Base-by-base conservation (phyloP, 64 coral and sea anemone species). In the Exaiptasia diaphana region DNA sequence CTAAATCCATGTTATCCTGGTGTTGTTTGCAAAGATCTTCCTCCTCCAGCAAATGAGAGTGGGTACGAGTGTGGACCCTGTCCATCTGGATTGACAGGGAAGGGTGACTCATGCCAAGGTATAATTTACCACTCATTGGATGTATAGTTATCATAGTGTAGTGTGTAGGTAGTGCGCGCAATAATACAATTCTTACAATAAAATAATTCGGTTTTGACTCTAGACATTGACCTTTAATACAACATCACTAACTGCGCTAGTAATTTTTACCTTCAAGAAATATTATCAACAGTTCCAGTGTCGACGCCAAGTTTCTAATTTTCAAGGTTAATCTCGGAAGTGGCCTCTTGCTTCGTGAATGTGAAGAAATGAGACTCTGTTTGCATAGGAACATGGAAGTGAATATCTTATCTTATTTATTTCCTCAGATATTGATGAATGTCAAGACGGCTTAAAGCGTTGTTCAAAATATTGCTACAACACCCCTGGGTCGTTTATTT, bases 1-100 rank as follows among this genome's bases (percentile, higher is more conserved):
- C 50, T 69, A 26, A 41, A 86, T 38, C 83, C 83, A 38, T 86
- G 83, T 39, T 86, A 86, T 30, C 50, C 83, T 38, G 83, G 83
- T 49, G 83, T 86, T 55, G 25, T 76, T 0, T 86, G 83, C 63
- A 76, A 24, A 32, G 83, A 86, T 35, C 36, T 75, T 32, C 83
- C 83, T 20, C 35, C 83, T 18, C 83, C 83, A 24, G 83, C 83
- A 3, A 86, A 86, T 52, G 57, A 46, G 17, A 63, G 38, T 12
- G 83, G 83, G 27, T 86, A 86, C 28, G 44, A 42, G 38, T 86
- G 83, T 40, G 83, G 83, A 38, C 57, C 83, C 0, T 86, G 83
- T 76, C 83, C 83, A 37, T 49, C 69, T 22, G 83, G 83, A 38
- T 74, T 60, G 27, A 29, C 71, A 15, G 71, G 83, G 33, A 35